These are phyloP conservation scores for Margarornis squamiger DNA, from an alignment of 2,797 vertebrate species.

Conservation along the genomic window DNA sequence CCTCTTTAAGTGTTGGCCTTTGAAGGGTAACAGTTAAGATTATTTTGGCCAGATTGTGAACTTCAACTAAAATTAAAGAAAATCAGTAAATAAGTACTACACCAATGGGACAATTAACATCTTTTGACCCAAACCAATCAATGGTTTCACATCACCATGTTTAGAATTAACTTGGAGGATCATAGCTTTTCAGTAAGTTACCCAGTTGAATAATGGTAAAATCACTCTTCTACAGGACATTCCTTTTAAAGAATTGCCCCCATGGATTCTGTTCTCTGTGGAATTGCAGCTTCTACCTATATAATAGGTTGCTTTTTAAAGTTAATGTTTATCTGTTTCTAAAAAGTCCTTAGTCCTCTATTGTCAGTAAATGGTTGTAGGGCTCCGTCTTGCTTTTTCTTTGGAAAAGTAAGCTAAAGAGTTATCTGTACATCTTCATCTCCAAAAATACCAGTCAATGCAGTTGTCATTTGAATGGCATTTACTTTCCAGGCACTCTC, in stretches of 20 bases:
- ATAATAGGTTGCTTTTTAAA: not conserved
- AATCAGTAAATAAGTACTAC: not conserved
- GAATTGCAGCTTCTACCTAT: not conserved
- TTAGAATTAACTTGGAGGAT: not conserved
- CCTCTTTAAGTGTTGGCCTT: not conserved
- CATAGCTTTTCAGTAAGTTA: not conserved
- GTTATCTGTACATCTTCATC: not conserved
- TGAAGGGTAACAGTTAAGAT: not conserved
- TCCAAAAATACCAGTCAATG: not conserved
- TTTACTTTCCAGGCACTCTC: not conserved
- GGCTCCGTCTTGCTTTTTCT: not conserved
- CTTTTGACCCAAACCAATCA: not conserved
- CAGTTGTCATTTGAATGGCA: not conserved
- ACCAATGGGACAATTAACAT: accelerated
- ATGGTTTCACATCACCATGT: not conserved
- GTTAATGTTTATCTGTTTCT: not conserved
- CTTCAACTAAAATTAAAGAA: not conserved
- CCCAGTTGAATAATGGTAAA: not conserved
- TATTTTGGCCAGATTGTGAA: not conserved
- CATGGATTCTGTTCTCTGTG: not conserved
- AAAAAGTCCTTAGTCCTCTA: not conserved
- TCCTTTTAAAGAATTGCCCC: not conserved
- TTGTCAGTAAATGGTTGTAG: not conserved
- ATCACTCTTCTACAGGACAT: not conserved
- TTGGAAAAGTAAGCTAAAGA: not conserved